Base-by-base conservation (phyloP, 37 sponge, comb jelly and placozoan species). In the Chondrosia reniformis region DNA sequence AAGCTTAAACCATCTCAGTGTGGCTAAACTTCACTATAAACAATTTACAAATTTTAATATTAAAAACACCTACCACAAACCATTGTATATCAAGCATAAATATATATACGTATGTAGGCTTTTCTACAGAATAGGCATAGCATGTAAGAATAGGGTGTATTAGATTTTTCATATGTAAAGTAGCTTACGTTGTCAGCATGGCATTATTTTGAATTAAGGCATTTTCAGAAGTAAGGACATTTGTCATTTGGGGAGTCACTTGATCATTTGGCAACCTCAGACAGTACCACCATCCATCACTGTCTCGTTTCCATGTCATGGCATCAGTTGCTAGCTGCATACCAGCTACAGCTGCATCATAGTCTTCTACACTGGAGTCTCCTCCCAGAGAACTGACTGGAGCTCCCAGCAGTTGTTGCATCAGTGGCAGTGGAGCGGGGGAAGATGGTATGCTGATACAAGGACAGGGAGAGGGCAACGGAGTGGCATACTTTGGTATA, bases 401-500 rank as follows among this genome's bases (percentile, higher is more conserved):
- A 2, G 39, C 72, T 25, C 38, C 40, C 0, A 25, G 41, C 7
- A 56, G 7, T 28, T 56, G 58, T 22, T 9, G 13, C n/a, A 25
- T 19, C 72, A 34, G 72, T 25, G 15, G 72, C 24, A 19, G 1
- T 24, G 22, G 17, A 6, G 42, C 42, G 41, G 72, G 72, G 17
- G 72, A 69, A 40, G n/a, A 24, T 22, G 72, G 72, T 25, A 69
- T 34, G 42, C 72, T 69, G 44, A 69, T 44, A 39, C 40, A n/a
- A n/a, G n/a, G n/a, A n/a, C n/a, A 78, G 1, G 91, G 91, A 32
- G 91, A 90, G 38, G 83, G 75, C 31, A 90, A 61, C 13, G 91
- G 91, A 0, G 91, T 86, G 31, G 84, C 57, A 58, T 87, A 91
- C 63, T 77, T 86, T 6, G 92, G 92, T 30, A 83, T 41, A 57